Base-by-base conservation (phyloP, 2,113 vertebrate species). In the Pionites leucogaster region DNA sequence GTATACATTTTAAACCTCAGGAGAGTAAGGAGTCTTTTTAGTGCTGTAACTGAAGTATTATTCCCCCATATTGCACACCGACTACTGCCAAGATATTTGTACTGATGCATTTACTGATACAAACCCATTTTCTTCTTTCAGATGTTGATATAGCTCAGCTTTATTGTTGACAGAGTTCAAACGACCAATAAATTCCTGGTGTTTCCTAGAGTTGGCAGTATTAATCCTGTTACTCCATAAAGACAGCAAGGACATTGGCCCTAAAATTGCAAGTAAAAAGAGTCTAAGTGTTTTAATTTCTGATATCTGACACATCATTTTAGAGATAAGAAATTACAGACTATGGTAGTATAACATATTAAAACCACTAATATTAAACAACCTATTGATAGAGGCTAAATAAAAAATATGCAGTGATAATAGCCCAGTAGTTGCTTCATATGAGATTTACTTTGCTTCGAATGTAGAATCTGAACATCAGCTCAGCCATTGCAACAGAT, bases 61-160 rank as follows among this genome's bases (percentile, higher is more conserved):
- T 24, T 86, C 19, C 37, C 91, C 41, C 17, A 35, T 64, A 16
- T 6, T 47, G 27, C 41, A 65, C 28, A 7, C 14, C 77, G 8
- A 52, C 37, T 57, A 42, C 23, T 44, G 25, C 16, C 55, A 70
- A 72, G 50, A 31, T 19, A 50, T 27, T 42, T 64, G 24, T 31
- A 87, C 57, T 4, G 63, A 77, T 55, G 46, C 6, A 80, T 82
- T 89, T 79, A 89, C 35, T 53, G 91, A 96, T 96, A 98, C 99
- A 80, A 94, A 99, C 99, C 99, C 99, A 37, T 99, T 99, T 96
- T 99, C 99, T 17, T 99, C 99, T 97, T 99, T 99, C 83, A 99
- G 98, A 93, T 99, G 99, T 97, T 99, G 99, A 96, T 99, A 99
- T 14, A 99, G 96, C 93, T 99, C 99, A 29, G 99, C 99, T 97